Base-by-base conservation (phyloP, 2,113 vertebrate species). In the Crotalus horridus region DNA sequence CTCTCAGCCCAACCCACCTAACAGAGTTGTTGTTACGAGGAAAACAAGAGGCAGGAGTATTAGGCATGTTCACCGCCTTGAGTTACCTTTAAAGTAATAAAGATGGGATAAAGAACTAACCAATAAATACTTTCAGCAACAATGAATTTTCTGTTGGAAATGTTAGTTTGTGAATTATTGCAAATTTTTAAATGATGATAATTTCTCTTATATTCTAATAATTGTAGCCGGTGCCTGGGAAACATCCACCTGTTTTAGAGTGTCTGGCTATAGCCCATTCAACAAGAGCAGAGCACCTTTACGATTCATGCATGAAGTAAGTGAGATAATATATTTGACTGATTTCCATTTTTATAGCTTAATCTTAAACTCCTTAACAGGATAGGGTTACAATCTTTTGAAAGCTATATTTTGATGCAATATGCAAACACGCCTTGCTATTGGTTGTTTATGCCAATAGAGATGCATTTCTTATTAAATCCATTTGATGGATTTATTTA, bases 231-330 rank as follows among this genome's bases (percentile, higher is more conserved):
- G 64, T 97, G 94, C 97, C 98, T 88, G 98, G 98, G 92, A 98
- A 98, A 81, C 97, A 98, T 96, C 97, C 96, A 90, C 98, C 98
- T 29, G 94, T 99, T 43, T 95, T 99, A 6, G 98, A 99, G 96
- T 99, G 99, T 94, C 97, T 99, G 93, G 98, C 98, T 95, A 98
- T 99, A 97, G 98, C 98, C 90, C 97, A 99, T 94, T 98, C 98
- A 46, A 69, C 98, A 93, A 97, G 98, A 96, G 98, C 97, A 91
- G 97, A 99, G 94, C 98, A 95, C 93, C 98, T 99, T 53, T 98
- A 98, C 94, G 92, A 93, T 95, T 97, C 97, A 88, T 99, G 99
- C 96, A 98, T 98, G 97, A 98, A 98, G 99, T 99, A 97, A 98
- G 98, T 98, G 95, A 95, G 20, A 59, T 69, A 91, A 92, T 94